Percentiles rank a stretch among this genome's conserved stretches.
Evolutionary conservation across 1,140 invertebrate species (phyloP).

Genomic region (Pseudomyrmex dendroicus): DNA sequence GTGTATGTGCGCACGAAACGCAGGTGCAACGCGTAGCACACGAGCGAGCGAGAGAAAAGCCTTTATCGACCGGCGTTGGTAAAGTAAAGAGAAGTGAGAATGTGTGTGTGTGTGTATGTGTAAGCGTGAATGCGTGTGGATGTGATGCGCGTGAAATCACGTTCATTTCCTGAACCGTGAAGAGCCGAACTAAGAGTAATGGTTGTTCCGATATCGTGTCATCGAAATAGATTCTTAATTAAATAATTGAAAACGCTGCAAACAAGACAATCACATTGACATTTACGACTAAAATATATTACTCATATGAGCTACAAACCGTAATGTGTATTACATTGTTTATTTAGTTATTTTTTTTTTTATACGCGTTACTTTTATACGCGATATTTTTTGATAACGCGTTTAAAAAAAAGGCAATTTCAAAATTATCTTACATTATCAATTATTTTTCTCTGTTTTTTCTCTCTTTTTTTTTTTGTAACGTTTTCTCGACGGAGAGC

Average conservation of each 20-base stretch:
- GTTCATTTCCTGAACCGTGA: not conserved
- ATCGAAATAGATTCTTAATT: not conserved
- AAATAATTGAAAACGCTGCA: not conserved
- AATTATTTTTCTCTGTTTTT: not conserved
- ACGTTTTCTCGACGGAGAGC: not conserved
- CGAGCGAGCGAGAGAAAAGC: constrained; percentile 20
- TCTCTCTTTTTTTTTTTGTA: not conserved
- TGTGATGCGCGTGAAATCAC: not conserved
- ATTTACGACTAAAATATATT: too few relatives aligned
- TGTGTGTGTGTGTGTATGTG: not conserved
- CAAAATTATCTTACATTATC: not conserved
- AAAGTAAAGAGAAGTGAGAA: not conserved
- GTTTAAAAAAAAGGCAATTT: not conserved
- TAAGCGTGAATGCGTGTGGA: not conserved
- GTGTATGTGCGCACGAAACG: not conserved
- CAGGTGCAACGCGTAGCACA: constrained; percentile 1
- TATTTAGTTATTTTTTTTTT: too few relatives aligned
- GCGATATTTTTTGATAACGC: not conserved
- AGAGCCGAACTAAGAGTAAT: constrained; percentile 3
- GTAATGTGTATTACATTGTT: too few relatives aligned
- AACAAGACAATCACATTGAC: not conserved
- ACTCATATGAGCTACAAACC: too few relatives aligned
- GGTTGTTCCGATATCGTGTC: not conserved
- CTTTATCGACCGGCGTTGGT: constrained; percentile 30
- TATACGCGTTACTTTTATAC: too few relatives aligned